phyloP scores from a whole-genome alignment of 1,140 invertebrate genomes.

The Elymnias hypermnestra region DNA sequence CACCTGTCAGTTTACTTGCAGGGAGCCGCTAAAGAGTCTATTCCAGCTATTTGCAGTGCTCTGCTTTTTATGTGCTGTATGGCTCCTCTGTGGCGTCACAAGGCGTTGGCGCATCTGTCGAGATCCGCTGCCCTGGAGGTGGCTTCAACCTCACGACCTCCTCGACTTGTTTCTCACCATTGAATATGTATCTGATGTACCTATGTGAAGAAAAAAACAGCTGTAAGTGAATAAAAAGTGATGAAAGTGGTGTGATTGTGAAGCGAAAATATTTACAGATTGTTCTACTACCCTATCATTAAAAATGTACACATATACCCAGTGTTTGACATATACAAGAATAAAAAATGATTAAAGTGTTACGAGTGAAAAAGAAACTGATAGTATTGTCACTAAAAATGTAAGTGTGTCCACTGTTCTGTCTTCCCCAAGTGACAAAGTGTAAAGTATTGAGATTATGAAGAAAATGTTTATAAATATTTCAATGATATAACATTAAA shows the following conservation, averaged over 20 bases:
- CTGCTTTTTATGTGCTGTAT: conserved; percentile 47
- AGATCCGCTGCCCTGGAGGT: conserved; percentile 43
- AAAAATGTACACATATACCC: too few relatives aligned
- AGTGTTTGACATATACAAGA: too few relatives aligned
- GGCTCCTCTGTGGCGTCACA: conserved; percentile 34
- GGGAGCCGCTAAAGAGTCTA: conserved; percentile 51
- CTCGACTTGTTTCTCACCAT: conserved; percentile 51
- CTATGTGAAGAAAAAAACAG: conserved; percentile 46
- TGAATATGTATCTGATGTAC: conserved; percentile 55
- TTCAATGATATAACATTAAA: too few relatives aligned
- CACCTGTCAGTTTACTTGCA: conserved; percentile 41
- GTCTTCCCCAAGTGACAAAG: too few relatives aligned
- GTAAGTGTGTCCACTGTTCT: too few relatives aligned
- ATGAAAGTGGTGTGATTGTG: not conserved
- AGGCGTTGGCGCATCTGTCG: conserved; percentile 22
- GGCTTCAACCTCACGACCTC: conserved; percentile 50
- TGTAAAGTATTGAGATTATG: too few relatives aligned
- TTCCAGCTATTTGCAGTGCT: conserved; percentile 58
- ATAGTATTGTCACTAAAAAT: too few relatives aligned
- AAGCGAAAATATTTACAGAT: too few relatives aligned
- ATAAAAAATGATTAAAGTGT: too few relatives aligned
- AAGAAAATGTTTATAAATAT: too few relatives aligned
- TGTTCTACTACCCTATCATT: too few relatives aligned
- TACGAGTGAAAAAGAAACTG: too few relatives aligned
- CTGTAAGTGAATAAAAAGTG: not conserved